phyloP scores from a whole-genome alignment of 1,140 invertebrate genomes.

The Zophobas morio region DNA sequence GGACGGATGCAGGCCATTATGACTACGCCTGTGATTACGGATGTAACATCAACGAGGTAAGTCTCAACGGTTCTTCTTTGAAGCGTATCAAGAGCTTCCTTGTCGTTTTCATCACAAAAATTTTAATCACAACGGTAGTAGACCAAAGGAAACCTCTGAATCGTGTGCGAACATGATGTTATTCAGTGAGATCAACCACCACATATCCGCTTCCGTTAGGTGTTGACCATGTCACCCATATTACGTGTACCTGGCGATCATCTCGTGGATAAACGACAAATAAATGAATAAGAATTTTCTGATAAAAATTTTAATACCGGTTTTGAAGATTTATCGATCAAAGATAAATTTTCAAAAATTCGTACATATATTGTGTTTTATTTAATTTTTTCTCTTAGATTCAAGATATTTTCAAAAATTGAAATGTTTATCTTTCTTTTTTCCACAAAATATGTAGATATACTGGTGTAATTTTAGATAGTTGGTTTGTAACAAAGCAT shows the following conservation, averaged over 20 bases:
- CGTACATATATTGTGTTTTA: too few species aligned
- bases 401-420: too few species aligned
- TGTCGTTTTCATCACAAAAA: slow-evolving; percentile 37
- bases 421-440: too few species aligned
- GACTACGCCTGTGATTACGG: slow-evolving; percentile 73
- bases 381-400: too few species aligned
- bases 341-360: too few species aligned
- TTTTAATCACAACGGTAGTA: slow-evolving; percentile 23
- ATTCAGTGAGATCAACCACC: slow-evolving; percentile 51
- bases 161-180: slow-evolving; percentile 27
- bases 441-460: too few species aligned
- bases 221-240: slow-evolving; percentile 21
- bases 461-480: too few species aligned
- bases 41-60: slow-evolving; percentile 73
- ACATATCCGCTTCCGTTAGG: slow-evolving; percentile 54
- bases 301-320: too few species aligned
- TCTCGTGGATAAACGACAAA: background rate
- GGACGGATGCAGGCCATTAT: slow-evolving; percentile 74
- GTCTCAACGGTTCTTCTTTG: slow-evolving; percentile 32
- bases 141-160: slow-evolving; percentile 23
- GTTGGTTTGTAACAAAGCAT: too few species aligned
- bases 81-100: slow-evolving; percentile 47
- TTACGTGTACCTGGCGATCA: background rate
- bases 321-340: too few species aligned
- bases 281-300: too few species aligned